phyloP scores from a whole-genome alignment of 2,888 invertebrate genomes.

The Athalia rosae region DNA sequence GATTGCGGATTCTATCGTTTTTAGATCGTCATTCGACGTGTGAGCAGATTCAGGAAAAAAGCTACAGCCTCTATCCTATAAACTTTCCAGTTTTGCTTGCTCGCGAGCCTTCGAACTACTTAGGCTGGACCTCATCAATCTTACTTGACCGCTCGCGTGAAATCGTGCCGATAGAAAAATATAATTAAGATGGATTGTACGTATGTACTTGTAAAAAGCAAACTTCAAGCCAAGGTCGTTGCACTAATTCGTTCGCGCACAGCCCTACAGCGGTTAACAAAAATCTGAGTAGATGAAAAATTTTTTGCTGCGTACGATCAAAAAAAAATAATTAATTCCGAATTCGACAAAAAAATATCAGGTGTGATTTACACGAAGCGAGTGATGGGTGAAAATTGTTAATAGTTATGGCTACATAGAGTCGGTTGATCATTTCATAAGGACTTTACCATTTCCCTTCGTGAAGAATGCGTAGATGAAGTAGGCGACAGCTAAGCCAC shows the following conservation, averaged over 20 bases:
- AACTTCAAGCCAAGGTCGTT: neutral
- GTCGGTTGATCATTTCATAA: slow-evolving; percentile 3
- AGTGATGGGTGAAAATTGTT: neutral
- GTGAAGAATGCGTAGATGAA: slow-evolving; percentile 65
- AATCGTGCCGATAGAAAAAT: neutral
- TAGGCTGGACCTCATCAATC: slow-evolving; percentile 14
- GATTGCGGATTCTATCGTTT: neutral
- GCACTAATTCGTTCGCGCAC: neutral
- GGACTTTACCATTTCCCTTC: slow-evolving; percentile 64
- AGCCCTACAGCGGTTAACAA: neutral
- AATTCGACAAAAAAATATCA: too few species aligned
- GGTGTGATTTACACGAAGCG: too few species aligned
- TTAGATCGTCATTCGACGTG: neutral
- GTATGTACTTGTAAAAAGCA: neutral
- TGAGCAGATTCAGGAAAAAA: slow-evolving; percentile 7
- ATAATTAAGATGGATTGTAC: neutral
- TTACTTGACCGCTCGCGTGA: slow-evolving; percentile 29
- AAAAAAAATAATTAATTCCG: neutral
- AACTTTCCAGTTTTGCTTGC: slow-evolving; percentile 28
- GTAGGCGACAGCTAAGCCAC: slow-evolving; percentile 66
- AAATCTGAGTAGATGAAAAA: neutral
- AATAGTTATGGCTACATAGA: neutral
- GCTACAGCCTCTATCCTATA: slow-evolving; percentile 15
- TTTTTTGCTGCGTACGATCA: neutral
- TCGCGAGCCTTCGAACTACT: neutral